Evolutionary conservation across 1,140 invertebrate genomes (phyloP), one percentile per base, ranked within the genome.

Genomic region (Zaprionus lachaisei): DNA sequence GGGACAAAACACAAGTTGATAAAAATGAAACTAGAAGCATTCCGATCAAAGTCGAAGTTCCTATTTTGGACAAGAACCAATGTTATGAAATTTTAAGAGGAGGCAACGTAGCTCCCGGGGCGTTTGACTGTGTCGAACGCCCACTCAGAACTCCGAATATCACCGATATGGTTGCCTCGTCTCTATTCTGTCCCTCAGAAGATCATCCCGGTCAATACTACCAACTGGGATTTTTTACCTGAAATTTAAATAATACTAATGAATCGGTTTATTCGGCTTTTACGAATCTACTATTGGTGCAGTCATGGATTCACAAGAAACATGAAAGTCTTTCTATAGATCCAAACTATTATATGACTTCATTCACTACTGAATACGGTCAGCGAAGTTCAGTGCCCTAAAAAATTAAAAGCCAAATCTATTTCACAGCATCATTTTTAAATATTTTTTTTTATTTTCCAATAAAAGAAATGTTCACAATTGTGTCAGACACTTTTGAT

Each of bases 1-100:
- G 95, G 95, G 95, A 95, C 14, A 95, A 94, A 20, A 11, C 2
- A 4, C 9, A 20, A 0, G 4, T 51, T 51, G 0, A 20, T 20
- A 4, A 14, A 20, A 14, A 51, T 4, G 5, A 4, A 1, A 20
- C 4, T 51, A 5, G 11, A 22, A 51, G 0, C 95, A 94, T 95
- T 14, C 80, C 96, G 71, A 95, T 95, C 70, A 95, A 95, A 85
- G 93, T 96, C 1, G 93, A 95, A 17, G 77, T 96, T 3, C 95
- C 95, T 3, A 91, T 95, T 2, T 93, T 96, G 2, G 91, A 94
- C 15, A 82, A 90, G 51, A 72, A 79, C 0, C 72, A 81, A 2
- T 97, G 96, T 76, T 85, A 95, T 75, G 80, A 90, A 2, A 79
- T 90, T 26, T 84, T 96, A 14, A 44, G 4, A 24, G 4, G 1